Evolutionary conservation across 1,140 invertebrate species (phyloP), one percentile per base, ranked within the genome.

Genomic region (Drosophila ananassae): DNA sequence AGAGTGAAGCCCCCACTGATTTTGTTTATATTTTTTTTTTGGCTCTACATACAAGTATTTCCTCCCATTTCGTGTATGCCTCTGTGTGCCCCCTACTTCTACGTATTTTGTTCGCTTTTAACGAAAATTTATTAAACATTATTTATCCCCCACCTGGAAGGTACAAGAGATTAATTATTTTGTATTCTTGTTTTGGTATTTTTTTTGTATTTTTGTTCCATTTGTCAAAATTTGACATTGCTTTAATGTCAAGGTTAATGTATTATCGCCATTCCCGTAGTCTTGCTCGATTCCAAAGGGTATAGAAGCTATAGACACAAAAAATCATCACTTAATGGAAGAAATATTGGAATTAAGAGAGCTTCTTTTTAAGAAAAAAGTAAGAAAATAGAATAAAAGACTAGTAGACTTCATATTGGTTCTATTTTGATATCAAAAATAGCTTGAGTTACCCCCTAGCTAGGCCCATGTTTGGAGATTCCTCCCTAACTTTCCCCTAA

Each of bases 211-310:
- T 51, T 51, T 50, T 9, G 37, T 44, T 73, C 63, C 37, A 74
- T 74, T 74, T 74, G 56, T 74, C 52, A 63, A 57, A 10, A 47
- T 53, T 66, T 66, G 72, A 75, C 71, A 66, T 75, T 75, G 61
- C 37, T 39, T 53, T 64, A 75, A 75, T 75, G 72, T 75, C 72
- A 75, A 75, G 72, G 71, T 75, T 57, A 66, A 58, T 32, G 41
- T 28, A 66, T 58, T 48, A 74, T 63, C 25, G 37, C 28, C 30
- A 39, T 37, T 54, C 50, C 21, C 32, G 63, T 32, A 17, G 17
- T 17, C 17, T 17, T 17, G 17, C 56, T 57, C 30, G 41, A 37
- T 25, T 54, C 21, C 5, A 39, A 12, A 13, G 22, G 44, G 10
- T 17, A 17, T 17, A 17, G 17, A 17, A 17, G 17, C 17, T 17